A percentile compares a stretch with the other conserved stretches of the same genome.
Conservation (phyloP, 2,888 invertebrate species). For the Pseudococcus viburni region DNA sequence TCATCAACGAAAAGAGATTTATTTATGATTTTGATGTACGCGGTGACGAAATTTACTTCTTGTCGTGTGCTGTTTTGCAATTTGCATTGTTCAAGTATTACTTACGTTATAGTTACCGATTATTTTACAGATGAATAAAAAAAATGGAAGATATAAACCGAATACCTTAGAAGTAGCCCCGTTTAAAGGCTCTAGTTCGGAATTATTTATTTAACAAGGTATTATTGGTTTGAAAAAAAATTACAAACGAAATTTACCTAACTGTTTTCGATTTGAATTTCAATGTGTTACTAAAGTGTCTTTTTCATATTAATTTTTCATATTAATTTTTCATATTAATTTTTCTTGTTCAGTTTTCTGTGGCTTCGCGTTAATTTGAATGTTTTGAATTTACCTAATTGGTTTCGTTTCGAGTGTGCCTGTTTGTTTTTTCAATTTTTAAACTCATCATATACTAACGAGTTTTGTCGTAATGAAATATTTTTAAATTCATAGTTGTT, state of each 20-base stretch:
- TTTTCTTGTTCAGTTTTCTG: neutral
- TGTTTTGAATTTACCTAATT: neutral
- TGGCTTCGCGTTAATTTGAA: neutral
- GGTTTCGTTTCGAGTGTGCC: neutral
- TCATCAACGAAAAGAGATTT: no score
- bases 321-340: neutral
- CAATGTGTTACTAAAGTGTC: neutral
- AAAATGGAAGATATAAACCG: slow-evolving; percentile 56
- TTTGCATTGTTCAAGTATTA: neutral
- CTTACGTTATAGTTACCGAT: neutral
- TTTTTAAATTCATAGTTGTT: no score
- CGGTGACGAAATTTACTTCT: neutral
- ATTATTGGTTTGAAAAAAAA: neutral
- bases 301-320: neutral
- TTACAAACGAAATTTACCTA: neutral
- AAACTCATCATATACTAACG: neutral
- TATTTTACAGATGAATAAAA: slow-evolving; percentile 65
- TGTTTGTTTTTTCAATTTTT: neutral
- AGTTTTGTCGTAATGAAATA: neutral
- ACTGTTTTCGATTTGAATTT: neutral
- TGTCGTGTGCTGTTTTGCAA: neutral
- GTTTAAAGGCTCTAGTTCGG: slow-evolving; percentile 60
- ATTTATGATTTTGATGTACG: no score
- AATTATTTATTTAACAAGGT: slow-evolving; percentile 64
- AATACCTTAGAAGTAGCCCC: slow-evolving; percentile 64